Evolutionary conservation across 1,140 invertebrate species (phyloP).

Genomic region (Medauroidea extradentata): DNA sequence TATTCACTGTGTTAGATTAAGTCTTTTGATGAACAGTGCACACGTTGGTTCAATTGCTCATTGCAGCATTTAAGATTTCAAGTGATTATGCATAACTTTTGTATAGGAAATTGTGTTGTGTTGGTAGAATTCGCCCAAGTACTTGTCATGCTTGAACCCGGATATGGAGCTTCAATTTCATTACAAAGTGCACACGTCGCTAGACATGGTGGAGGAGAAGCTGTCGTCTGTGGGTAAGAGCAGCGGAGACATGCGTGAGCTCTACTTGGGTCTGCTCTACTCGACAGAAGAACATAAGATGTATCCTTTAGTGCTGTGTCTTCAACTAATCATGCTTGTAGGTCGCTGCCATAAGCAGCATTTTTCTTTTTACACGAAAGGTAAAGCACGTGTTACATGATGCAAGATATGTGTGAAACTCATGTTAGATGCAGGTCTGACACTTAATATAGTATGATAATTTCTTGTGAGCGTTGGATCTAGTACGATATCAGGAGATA

Average conservation of each 20-base stretch:
- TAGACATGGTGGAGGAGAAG: constrained; percentile 93
- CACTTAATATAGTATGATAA: too few species aligned
- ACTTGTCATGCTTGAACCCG: constrained; percentile 70
- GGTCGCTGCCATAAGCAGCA: too few species aligned
- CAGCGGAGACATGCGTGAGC: constrained; percentile 67
- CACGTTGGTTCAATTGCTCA: too few species aligned
- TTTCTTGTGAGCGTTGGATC: too few species aligned
- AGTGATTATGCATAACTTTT: constrained; percentile 9
- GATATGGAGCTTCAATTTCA: constrained; percentile 80
- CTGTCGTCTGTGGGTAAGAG: constrained; percentile 60
- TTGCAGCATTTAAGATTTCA: too few species aligned
- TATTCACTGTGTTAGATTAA: background rate
- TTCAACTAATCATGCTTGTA: too few species aligned
- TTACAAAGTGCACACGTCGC: constrained; percentile 88
- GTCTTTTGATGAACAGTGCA: constrained; percentile 7
- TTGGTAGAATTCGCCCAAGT: constrained; percentile 85
- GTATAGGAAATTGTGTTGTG: constrained; percentile 14
- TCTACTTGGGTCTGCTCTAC: constrained; percentile 88
- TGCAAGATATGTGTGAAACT: too few species aligned
- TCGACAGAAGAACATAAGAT: constrained; percentile 97
- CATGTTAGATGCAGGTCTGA: too few species aligned
- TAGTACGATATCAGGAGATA: too few species aligned
- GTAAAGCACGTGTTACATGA: too few species aligned
- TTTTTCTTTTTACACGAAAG: too few species aligned
- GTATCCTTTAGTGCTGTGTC: constrained; percentile 53